Percentiles rank a stretch among this genome's conserved stretches.
phyloP scores from a whole-genome alignment of 1,140 invertebrate species.

The Pogonomyrmex californicus region DNA sequence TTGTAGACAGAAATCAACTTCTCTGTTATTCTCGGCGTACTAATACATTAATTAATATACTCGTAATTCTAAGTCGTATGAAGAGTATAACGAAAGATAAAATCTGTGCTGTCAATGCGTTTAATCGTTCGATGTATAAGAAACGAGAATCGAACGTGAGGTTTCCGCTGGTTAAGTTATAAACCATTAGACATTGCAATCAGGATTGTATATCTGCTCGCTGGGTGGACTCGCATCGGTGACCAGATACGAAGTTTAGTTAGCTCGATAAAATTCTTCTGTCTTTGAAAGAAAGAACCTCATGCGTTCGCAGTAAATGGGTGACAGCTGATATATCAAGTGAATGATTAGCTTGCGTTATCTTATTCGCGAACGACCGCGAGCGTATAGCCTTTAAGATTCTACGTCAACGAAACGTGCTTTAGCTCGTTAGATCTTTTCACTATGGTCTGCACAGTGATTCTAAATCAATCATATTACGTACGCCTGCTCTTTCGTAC shows the following conservation, averaged over 20 bases:
- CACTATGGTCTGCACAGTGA: slow-evolving; percentile 8
- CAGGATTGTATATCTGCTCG: slow-evolving; percentile 21
- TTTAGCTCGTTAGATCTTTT: slow-evolving; percentile 43
- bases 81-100: slow-evolving; percentile 57
- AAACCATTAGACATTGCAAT: slow-evolving; percentile 47
- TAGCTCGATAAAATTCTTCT: slow-evolving; percentile 16
- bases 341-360: slow-evolving; percentile 41
- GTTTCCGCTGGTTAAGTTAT: slow-evolving; percentile 41
- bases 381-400: slow-evolving; percentile 16
- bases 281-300: slow-evolving; percentile 1
- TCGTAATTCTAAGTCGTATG: background rate
- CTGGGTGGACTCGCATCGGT: background rate
- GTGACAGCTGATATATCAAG: slow-evolving; percentile 54
- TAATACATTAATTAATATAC: slow-evolving; percentile 11
- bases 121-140: background rate
- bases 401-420: background rate
- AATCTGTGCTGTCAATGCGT: slow-evolving; percentile 45
- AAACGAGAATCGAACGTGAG: background rate
- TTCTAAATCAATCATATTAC: slow-evolving; percentile 54
- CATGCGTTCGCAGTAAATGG: background rate
- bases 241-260: slow-evolving; percentile 41
- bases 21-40: slow-evolving; percentile 14
- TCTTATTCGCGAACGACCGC: background rate
- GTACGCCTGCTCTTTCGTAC: background rate
- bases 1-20: slow-evolving; percentile 31